phyloP scores from a whole-genome alignment of 1,140 invertebrate genomes.

The Melitaea cinxia region DNA sequence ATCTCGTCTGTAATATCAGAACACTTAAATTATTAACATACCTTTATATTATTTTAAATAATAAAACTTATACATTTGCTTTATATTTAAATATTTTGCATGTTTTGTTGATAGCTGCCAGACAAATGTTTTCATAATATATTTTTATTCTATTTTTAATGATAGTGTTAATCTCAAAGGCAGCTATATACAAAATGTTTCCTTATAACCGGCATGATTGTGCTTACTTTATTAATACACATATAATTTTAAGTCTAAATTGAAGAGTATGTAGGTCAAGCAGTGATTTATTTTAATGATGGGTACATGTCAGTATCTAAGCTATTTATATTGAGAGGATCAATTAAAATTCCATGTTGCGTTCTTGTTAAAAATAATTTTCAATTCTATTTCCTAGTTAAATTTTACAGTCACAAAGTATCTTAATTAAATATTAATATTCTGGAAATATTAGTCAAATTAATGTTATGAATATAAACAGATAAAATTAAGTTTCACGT shows the following conservation, averaged over 20 bases:
- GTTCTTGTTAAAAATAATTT: background rate
- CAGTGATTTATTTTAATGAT: slow-evolving; percentile 22
- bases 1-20: background rate
- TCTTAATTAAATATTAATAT: background rate
- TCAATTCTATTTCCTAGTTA: background rate
- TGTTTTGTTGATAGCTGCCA: slow-evolving; percentile 9
- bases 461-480: slow-evolving; percentile 6
- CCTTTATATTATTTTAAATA: background rate
- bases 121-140: no score
- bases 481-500: slow-evolving; percentile 55
- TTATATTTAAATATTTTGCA: slow-evolving; percentile 15
- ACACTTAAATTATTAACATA: background rate
- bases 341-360: slow-evolving; percentile 1
- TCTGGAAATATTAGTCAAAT: no score
- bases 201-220: slow-evolving; percentile 28
- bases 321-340: slow-evolving; percentile 11
- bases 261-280: slow-evolving; percentile 28
- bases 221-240: slow-evolving; percentile 20
- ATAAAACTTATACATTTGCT: background rate
- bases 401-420: background rate
- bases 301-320: slow-evolving; percentile 14
- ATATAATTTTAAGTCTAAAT: slow-evolving; percentile 26
- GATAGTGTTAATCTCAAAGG: background rate
- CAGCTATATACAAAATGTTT: background rate
- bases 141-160: no score